phyloP scores from a whole-genome alignment of 2,113 vertebrate genomes.

The Cranoglanis bouderius region DNA sequence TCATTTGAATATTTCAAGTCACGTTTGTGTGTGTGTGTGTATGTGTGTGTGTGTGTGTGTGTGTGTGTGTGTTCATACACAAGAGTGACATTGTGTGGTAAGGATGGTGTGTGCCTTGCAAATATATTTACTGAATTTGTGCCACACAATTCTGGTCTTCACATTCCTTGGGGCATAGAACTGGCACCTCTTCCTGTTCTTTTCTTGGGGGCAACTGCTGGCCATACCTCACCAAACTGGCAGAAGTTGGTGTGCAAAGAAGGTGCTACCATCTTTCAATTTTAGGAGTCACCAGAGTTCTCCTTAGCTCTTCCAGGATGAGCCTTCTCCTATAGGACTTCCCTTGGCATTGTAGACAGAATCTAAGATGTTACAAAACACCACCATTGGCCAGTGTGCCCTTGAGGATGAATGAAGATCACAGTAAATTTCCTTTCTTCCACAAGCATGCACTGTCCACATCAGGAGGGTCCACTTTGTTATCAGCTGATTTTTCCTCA shows the following conservation, averaged over 20 bases:
- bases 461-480: background rate
- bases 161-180: background rate
- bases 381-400: background rate
- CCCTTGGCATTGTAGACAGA: background rate
- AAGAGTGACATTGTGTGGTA: background rate
- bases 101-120: background rate
- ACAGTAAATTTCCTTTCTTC: background rate
- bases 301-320: background rate
- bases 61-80: background rate
- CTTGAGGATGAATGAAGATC: background rate
- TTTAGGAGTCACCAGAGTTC: background rate
- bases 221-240: background rate
- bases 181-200: background rate
- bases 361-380: background rate
- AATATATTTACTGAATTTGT: background rate
- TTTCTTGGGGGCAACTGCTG: background rate
- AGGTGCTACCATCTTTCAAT: background rate
- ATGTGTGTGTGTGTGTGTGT: too few relatives aligned
- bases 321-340: background rate
- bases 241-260: background rate
- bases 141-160: background rate
- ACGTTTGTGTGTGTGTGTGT: too few relatives aligned
- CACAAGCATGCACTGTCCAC: background rate
- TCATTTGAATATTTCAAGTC: too few relatives aligned
- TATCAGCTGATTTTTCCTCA: background rate